These are phyloP conservation scores for Hydrophis major DNA, from an alignment of 2,797 vertebrate species.

Conservation along the genomic window DNA sequence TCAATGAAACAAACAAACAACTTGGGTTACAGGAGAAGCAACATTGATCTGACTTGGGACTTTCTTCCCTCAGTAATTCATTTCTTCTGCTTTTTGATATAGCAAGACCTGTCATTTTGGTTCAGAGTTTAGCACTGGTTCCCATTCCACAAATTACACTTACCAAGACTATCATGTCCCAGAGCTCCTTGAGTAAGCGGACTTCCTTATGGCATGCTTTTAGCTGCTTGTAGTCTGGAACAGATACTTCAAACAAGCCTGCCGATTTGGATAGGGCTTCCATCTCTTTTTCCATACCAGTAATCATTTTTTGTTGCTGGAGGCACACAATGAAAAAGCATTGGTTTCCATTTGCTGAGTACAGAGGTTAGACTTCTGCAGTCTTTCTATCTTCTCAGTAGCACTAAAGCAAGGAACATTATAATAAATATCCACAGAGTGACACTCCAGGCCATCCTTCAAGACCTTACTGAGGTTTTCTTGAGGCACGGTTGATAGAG, in stretches of 20 bases:
- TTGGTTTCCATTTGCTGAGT: neutral
- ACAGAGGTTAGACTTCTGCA: neutral
- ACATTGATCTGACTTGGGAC: neutral
- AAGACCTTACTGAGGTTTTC: neutral
- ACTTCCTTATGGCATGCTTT: constrained; percentile 65
- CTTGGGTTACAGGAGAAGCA: neutral
- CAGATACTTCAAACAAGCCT: constrained; percentile 62
- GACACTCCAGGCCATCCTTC: neutral
- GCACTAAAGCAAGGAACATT: neutral
- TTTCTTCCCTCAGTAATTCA: neutral
- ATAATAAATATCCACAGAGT: neutral
- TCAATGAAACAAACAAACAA: neutral
- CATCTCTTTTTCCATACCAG: constrained; percentile 58
- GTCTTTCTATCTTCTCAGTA: neutral
- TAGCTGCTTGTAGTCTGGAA: constrained; percentile 70
- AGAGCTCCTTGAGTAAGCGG: constrained; percentile 72
- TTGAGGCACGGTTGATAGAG: neutral
- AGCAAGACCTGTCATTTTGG: neutral
- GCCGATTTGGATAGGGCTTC: constrained; percentile 61
- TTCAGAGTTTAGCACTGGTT: neutral
- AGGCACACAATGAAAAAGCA: neutral
- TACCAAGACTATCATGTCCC: constrained; percentile 74
- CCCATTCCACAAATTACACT: neutral
- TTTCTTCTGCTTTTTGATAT: neutral
- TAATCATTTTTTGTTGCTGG: constrained; percentile 61